These are phyloP conservation scores for Vombatus ursinus DNA, from an alignment of 2,113 vertebrate genomes.

Conservation along the genomic window DNA sequence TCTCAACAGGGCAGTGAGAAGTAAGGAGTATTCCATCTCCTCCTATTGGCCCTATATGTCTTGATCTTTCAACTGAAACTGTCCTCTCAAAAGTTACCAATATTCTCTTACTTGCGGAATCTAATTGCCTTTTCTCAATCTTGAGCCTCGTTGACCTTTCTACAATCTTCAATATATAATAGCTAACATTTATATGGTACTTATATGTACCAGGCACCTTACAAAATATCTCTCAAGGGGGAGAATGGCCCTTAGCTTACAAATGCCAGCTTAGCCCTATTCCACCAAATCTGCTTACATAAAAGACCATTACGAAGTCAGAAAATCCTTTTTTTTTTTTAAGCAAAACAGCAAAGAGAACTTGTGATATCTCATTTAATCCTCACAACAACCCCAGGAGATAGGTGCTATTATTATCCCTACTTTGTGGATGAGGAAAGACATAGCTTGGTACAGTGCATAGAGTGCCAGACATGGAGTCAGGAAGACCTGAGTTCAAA, in stretches of 20 bases:
- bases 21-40: background rate
- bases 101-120: background rate
- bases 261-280: background rate
- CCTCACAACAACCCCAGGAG: background rate
- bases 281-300: background rate
- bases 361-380: background rate
- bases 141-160: background rate
- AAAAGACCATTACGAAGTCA: background rate
- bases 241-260: background rate
- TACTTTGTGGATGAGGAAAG: background rate
- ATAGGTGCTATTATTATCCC: background rate
- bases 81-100: background rate
- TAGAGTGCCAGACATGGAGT: background rate
- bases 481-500: background rate
- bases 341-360: background rate
- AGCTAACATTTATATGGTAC: background rate
- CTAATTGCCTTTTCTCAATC: background rate
- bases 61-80: too few species aligned
- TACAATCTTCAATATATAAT: background rate
- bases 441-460: background rate
- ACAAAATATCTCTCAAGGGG: background rate
- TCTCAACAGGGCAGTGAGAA: background rate
- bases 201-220: background rate
- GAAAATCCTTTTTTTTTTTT: background rate
- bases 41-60: background rate